Conservation (phyloP, 1,140 invertebrate species). For the Homarus americanus region DNA sequence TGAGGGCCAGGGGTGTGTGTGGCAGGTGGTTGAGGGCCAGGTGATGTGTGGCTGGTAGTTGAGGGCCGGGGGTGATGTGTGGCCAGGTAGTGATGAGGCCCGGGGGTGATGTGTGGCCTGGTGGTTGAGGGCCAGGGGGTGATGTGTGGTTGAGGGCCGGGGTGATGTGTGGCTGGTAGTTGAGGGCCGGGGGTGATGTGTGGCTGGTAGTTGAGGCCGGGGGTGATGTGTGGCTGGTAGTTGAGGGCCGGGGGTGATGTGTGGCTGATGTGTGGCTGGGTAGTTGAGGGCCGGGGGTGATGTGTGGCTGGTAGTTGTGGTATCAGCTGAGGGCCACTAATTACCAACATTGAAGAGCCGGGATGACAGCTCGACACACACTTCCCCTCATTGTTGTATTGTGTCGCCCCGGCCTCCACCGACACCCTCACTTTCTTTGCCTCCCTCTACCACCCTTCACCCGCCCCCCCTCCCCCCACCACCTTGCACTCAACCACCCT, state of each 20-base stretch:
- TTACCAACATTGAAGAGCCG: neutral
- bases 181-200: too few species aligned
- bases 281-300: neutral
- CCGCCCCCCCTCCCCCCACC: too few species aligned
- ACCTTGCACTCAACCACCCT: too few species aligned
- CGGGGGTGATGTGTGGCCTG: too few species aligned
- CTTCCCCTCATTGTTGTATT: constrained; percentile 3
- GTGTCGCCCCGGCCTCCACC: neutral
- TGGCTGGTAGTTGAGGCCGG: neutral
- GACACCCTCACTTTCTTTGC: neutral
- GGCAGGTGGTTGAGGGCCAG: too few species aligned
- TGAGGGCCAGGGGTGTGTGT: neutral
- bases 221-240: neutral
- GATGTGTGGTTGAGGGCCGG: neutral
- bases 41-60: neutral
- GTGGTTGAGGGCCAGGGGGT: neutral
- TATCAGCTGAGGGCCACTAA: neutral
- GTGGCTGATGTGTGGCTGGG: too few species aligned
- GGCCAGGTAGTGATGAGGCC: too few species aligned
- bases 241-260: neutral
- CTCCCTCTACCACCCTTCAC: neutral
- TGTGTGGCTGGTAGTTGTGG: too few species aligned
- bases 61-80: too few species aligned
- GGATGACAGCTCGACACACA: neutral
- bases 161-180: neutral